Conservation (phyloP, 2,888 invertebrate genomes). For the Linnaemya tessellans region DNA sequence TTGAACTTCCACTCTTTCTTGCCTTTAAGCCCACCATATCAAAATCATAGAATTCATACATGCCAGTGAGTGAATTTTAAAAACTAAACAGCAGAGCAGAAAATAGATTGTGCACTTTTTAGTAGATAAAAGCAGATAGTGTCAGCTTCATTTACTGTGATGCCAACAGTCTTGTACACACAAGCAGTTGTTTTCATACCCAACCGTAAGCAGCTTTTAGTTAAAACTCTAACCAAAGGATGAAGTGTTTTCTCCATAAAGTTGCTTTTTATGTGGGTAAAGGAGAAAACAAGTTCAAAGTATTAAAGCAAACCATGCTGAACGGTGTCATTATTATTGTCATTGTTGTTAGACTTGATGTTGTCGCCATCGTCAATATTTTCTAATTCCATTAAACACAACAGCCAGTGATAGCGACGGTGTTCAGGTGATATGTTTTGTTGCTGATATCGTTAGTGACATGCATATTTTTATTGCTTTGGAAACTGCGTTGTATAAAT, state of each 20-base stretch:
- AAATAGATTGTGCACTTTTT: conserved; percentile 49
- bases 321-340: conserved; percentile 66
- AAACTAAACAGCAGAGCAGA: background rate
- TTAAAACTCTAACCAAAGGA: conserved; percentile 43
- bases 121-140: conserved; percentile 63
- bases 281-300: conserved; percentile 32
- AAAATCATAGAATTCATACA: background rate
- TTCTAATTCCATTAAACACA: conserved; percentile 74
- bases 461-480: background rate
- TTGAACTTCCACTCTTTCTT: background rate
- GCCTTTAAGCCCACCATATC: background rate
- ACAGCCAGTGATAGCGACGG: conserved; percentile 42
- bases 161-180: conserved; percentile 27
- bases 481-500: too few relatives aligned
- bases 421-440: background rate
- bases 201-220: conserved; percentile 32
- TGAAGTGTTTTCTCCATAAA: conserved; percentile 20
- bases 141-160: conserved; percentile 67
- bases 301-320: conserved; percentile 61
- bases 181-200: background rate
- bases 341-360: conserved; percentile 66
- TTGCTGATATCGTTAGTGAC: background rate
- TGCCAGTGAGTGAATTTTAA: background rate
- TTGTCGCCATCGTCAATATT: conserved; percentile 69
- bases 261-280: conserved; percentile 4